Evolutionary conservation across 2,888 invertebrate genomes (phyloP).

Genomic region (Ochropacha duplaris): DNA sequence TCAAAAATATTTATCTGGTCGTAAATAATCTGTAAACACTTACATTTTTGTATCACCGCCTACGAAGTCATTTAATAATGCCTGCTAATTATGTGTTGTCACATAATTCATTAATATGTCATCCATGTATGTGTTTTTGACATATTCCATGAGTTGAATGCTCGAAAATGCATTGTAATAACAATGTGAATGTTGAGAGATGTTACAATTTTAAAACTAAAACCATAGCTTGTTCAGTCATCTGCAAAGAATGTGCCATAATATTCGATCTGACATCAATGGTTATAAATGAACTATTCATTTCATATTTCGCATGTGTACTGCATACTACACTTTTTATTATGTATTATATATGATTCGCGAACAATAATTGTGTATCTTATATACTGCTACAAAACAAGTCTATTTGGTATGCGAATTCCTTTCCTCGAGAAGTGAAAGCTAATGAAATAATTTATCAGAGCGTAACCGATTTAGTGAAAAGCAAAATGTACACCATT

Average conservation of each 20-base stretch:
- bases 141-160: background rate
- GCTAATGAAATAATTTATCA: slow-evolving; percentile 65
- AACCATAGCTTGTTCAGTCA: background rate
- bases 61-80: no score
- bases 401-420: slow-evolving; percentile 46
- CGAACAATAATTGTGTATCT: slow-evolving; percentile 25
- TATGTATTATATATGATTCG: background rate
- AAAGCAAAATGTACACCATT: slow-evolving; percentile 35
- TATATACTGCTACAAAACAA: slow-evolving; percentile 46
- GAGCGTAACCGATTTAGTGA: slow-evolving; percentile 59
- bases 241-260: background rate
- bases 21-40: no score
- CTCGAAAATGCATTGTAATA: background rate
- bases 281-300: slow-evolving; percentile 3
- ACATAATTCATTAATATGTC: no score
- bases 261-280: background rate
- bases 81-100: no score
- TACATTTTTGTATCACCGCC: no score
- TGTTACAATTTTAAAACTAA: background rate
- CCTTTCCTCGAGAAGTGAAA: slow-evolving; percentile 69
- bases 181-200: background rate
- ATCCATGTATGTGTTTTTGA: background rate
- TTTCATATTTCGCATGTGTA: background rate
- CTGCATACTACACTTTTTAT: background rate
- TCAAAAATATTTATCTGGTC: no score